Evolutionary conservation across 2,113 vertebrate species (phyloP).

Genomic region (Hylia prasina): DNA sequence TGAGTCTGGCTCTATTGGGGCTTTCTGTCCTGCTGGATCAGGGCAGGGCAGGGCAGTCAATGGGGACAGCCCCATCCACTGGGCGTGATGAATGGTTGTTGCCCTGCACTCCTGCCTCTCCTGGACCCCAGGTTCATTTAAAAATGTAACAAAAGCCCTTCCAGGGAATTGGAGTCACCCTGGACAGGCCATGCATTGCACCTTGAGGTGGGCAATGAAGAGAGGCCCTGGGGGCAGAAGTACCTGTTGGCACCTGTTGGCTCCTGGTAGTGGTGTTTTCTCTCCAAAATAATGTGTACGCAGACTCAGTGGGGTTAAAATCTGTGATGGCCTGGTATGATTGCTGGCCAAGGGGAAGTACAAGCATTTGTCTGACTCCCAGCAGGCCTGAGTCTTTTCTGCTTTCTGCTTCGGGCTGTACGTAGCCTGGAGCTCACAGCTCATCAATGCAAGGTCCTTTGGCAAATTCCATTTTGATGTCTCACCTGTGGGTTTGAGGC

Average conservation of each 20-base stretch:
- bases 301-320: not conserved
- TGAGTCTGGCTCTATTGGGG: not conserved
- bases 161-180: not conserved
- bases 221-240: not conserved
- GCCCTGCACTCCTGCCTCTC: not conserved
- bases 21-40: not conserved
- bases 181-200: not conserved
- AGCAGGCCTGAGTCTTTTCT: not conserved
- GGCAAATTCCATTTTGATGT: conserved; percentile 4
- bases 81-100: not conserved
- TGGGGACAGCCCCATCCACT: not conserved
- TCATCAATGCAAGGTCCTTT: not conserved
- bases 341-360: not conserved
- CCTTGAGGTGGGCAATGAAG: rapidly evolving
- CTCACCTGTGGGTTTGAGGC: not conserved
- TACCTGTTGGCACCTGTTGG: not conserved
- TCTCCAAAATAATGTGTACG: rapidly evolving
- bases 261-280: not conserved
- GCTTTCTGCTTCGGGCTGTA: not conserved
- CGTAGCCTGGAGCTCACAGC: not conserved
- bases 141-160: not conserved
- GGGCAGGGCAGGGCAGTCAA: not conserved
- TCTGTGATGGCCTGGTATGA: not conserved
- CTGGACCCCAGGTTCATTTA: rapidly evolving
- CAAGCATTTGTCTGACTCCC: not conserved